Evolutionary conservation across 1,140 invertebrate genomes (phyloP).

Genomic region (Metaphire vulgaris): DNA sequence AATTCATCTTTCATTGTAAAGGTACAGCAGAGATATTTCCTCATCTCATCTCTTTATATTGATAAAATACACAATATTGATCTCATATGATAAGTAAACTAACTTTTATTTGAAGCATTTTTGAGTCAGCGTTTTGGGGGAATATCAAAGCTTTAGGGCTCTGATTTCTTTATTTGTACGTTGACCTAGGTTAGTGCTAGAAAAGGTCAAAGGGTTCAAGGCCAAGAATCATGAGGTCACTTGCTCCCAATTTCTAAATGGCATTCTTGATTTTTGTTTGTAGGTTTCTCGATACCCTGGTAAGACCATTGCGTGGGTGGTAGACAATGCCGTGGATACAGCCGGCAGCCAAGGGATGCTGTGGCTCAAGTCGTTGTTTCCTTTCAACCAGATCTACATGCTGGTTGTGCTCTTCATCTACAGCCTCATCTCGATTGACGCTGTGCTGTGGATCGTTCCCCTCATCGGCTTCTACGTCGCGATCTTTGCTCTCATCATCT

Average conservation of each 20-base stretch:
- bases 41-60: constrained; percentile 69
- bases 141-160: neutral
- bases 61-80: neutral
- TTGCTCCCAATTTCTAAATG: neutral
- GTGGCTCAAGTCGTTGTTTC: constrained; percentile 39
- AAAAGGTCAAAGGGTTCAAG: too few relatives aligned
- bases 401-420: constrained; percentile 61
- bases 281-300: constrained; percentile 63
- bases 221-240: neutral
- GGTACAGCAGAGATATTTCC: constrained; percentile 60
- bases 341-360: constrained; percentile 23
- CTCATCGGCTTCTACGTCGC: constrained; percentile 63
- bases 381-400: constrained; percentile 54
- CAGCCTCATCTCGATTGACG: constrained; percentile 60
- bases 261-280: constrained; percentile 63
- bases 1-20: constrained; percentile 17
- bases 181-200: neutral
- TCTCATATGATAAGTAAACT: neutral
- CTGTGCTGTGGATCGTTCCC: constrained; percentile 60
- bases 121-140: neutral
- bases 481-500: constrained; percentile 64
- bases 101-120: neutral
- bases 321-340: constrained; percentile 19
- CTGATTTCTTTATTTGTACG: neutral
- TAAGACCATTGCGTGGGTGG: constrained; percentile 62